Evolutionary conservation across 2,888 invertebrate species (phyloP).

Genomic region (Drosophila parthenogenetica): DNA sequence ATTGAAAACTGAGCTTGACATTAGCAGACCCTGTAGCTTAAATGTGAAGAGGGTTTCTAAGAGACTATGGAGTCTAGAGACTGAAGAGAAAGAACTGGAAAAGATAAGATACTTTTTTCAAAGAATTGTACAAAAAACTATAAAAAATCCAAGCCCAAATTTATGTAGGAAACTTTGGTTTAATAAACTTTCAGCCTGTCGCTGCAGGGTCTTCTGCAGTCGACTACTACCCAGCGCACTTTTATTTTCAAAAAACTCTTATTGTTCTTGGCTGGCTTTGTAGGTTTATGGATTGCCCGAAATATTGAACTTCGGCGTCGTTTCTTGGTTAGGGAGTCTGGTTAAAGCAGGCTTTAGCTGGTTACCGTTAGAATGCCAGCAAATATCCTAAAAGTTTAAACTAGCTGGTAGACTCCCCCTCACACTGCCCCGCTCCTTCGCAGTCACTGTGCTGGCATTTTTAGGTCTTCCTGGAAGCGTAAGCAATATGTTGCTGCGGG

Average conservation of each 20-base stretch:
- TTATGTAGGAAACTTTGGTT: too few relatives aligned
- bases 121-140: too few relatives aligned
- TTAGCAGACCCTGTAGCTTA: constrained; percentile 4
- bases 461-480: constrained; percentile 75
- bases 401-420: not conserved
- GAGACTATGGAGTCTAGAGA: too few relatives aligned
- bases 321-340: constrained; percentile 46
- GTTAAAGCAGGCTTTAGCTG: constrained; percentile 58
- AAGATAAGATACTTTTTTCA: too few relatives aligned
- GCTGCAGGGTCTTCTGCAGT: too few relatives aligned
- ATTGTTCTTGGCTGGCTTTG: constrained; percentile 51
- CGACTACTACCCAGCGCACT: too few relatives aligned
- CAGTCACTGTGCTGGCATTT: constrained; percentile 57
- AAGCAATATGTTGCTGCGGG: constrained; percentile 69
- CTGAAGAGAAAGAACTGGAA: too few relatives aligned
- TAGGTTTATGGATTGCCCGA: constrained; percentile 65
- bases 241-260: constrained; percentile 36
- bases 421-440: not conserved
- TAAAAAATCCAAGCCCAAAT: too few relatives aligned
- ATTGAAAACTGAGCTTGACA: constrained; percentile 79
- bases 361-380: constrained; percentile 72
- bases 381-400: constrained; percentile 33
- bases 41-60: not conserved
- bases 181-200: too few relatives aligned
- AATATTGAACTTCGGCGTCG: constrained; percentile 59